phyloP scores from a whole-genome alignment of 2,888 invertebrate genomes.

The Acleris laterana region DNA sequence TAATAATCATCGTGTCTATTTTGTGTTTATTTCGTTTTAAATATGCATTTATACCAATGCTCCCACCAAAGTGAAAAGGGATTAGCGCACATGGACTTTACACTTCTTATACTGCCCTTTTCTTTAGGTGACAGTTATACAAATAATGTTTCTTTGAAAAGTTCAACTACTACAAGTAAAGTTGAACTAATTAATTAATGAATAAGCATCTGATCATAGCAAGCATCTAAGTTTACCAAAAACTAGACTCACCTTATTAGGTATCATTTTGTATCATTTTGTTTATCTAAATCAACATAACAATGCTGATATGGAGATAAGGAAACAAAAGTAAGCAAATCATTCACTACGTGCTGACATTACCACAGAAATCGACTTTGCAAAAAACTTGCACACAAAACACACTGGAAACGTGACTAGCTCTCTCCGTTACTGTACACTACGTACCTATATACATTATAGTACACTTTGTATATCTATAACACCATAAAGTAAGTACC shows the following conservation, averaged over 20 bases:
- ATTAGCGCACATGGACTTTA: no score
- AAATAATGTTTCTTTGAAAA: no score
- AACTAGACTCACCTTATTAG: slow-evolving; percentile 5
- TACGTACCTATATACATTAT: not conserved
- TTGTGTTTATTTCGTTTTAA: no score
- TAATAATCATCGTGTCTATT: no score
- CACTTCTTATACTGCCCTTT: no score
- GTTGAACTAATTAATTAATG: no score
- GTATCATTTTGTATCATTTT: slow-evolving; percentile 30
- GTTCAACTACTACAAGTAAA: no score
- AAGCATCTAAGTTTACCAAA: not conserved
- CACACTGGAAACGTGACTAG: slow-evolving; percentile 43
- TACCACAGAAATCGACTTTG: slow-evolving; percentile 17
- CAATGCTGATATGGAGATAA: slow-evolving; percentile 32
- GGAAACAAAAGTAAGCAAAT: slow-evolving; percentile 32
- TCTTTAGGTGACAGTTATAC: no score
- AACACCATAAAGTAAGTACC: slow-evolving; percentile 5
- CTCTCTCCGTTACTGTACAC: slow-evolving; percentile 42
- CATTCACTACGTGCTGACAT: slow-evolving; percentile 18
- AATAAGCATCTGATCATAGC: no score
- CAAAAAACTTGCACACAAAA: slow-evolving; percentile 21
- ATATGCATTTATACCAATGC: no score
- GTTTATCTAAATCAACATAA: slow-evolving; percentile 33
- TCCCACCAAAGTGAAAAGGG: no score
- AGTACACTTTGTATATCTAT: no score